Base-by-base conservation (phyloP, 2,797 vertebrate genomes). In the Onychomys torridus region DNA sequence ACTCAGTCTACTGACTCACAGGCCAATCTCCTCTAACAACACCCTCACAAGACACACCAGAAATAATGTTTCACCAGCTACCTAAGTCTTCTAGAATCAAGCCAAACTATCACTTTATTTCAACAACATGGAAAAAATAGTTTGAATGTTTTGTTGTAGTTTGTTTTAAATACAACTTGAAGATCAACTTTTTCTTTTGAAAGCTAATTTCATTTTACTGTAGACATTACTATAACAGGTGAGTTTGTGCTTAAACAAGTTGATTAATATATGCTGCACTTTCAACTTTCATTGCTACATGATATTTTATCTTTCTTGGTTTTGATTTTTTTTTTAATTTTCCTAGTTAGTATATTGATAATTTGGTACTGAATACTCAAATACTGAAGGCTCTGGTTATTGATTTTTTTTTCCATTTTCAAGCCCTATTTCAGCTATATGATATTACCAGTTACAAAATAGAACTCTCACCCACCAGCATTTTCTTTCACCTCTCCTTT, bases 161-260 rank as follows among this genome's bases (percentile, higher is more conserved):
- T 92, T 63, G 32, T 83, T 92, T 93, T 79, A 93, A 92, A 82
- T 65, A 13, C 34, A 82, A 71, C 11, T 1, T 93, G 61, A 77
- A 95, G 63, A 69, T 76, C 2, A 3, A 75, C 25, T 52, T 23
- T 34, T 49, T 43, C 40, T 27, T 40, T 92, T 63, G 71, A 73
- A 85, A 91, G 23, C 23, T 84, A 69, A 88, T 89, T 73, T 87
- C 21, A 85, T 84, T 90, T 92, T 94, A 63, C 75, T 43, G 65
- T 16, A 79, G 21, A 17, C 34, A 81, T 92, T 57, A 7, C 59
- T 90, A 29, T 75, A 81, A 61, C 25, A 83, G 32, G 46, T 69
- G 61, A 91, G 2, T 93, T 84, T 55, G n/a, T 10, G 61, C 23
- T 92, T 79, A 93, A 93, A 76, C 27, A 46, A 29, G 94, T 76